A percentile compares a stretch with the other conserved stretches of the same genome.
These are phyloP conservation scores for Panzeria rudis DNA, from an alignment of 2,888 invertebrate species.

Conservation along the genomic window DNA sequence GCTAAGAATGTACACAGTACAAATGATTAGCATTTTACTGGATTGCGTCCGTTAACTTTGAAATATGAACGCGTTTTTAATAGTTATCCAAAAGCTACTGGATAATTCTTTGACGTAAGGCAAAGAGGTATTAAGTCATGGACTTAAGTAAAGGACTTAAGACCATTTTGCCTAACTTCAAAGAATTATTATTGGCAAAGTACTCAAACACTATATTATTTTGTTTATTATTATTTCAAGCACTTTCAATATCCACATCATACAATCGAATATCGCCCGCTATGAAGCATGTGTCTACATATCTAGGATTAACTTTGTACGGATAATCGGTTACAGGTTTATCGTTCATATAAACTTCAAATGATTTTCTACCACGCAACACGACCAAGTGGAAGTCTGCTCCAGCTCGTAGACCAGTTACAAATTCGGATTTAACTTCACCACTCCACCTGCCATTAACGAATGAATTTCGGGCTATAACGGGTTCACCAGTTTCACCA, in stretches of 20 bases:
- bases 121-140: no score
- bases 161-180: no score
- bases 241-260: constrained; percentile 71
- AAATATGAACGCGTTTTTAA: no score
- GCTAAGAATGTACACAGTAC: no score
- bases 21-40: no score
- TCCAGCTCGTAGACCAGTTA: constrained; percentile 78
- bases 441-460: constrained; percentile 83
- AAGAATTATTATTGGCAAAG: no score
- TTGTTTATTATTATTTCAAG: no score
- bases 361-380: constrained; percentile 74
- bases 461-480: constrained; percentile 88
- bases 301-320: constrained; percentile 84
- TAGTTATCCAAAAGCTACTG: no score
- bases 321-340: constrained; percentile 87
- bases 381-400: constrained; percentile 78
- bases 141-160: no score
- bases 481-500: constrained; percentile 83
- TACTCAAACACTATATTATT: no score
- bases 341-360: constrained; percentile 83
- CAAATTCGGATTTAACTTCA: constrained; percentile 75
- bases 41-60: no score
- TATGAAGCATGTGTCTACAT: constrained; percentile 87
- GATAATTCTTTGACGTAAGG: no score
- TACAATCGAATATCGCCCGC: constrained; percentile 88